phyloP scores from a whole-genome alignment of 2,113 vertebrate genomes.

The Loxodonta africana region DNA sequence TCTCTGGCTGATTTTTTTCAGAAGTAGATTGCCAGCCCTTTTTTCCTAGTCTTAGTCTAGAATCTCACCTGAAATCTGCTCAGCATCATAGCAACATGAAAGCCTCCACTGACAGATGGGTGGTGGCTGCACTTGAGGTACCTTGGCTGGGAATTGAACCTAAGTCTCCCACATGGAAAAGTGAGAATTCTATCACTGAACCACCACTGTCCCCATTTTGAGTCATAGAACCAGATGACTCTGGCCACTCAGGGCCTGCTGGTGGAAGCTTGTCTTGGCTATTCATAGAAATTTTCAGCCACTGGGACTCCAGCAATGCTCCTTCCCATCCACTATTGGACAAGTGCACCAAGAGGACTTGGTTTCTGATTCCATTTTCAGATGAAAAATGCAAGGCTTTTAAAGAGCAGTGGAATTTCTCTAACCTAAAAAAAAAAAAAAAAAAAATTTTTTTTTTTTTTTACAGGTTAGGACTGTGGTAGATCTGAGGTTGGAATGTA shows the following conservation, averaged over 20 bases:
- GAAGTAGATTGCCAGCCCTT: background rate
- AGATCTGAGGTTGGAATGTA: background rate
- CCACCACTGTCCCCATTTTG: background rate
- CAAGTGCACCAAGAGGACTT: background rate
- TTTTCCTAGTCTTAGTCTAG: background rate
- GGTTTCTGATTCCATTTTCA: slow-evolving; percentile 28
- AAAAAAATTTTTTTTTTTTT: too few species aligned
- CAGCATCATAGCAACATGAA: background rate
- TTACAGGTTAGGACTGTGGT: background rate
- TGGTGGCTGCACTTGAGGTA: background rate
- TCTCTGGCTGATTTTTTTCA: background rate
- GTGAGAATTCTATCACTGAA: background rate
- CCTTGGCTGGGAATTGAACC: background rate
- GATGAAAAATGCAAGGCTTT: background rate
- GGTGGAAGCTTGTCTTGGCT: background rate
- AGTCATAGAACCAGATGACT: background rate
- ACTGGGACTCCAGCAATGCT: background rate
- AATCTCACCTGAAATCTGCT: background rate
- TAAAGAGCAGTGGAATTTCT: background rate
- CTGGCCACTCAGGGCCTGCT: background rate
- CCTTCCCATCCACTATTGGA: background rate
- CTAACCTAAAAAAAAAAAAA: background rate
- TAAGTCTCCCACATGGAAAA: background rate
- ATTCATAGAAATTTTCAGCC: background rate
- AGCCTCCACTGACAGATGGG: background rate